Evolutionary conservation across 2,113 vertebrate species (phyloP).

Genomic region (Orcinus orca): DNA sequence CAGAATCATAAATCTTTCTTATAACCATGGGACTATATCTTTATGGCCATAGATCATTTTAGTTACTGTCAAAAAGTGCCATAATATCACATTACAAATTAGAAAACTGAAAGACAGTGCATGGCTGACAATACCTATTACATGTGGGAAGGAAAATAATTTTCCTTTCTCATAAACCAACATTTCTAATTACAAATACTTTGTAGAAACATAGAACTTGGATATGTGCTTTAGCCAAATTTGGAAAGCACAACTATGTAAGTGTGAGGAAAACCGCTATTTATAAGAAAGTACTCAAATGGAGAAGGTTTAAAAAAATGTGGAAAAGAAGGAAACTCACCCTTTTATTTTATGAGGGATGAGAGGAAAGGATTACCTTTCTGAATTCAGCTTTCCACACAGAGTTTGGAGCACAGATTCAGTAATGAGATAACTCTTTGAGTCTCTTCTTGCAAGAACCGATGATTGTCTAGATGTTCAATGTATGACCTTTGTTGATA

Average conservation of each 20-base stretch:
- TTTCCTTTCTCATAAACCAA: conserved; percentile 56
- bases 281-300: background rate
- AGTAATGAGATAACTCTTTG: background rate
- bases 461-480: background rate
- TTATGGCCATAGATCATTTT: conserved; percentile 72
- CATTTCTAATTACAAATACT: conserved; percentile 38
- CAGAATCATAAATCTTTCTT: conserved; percentile 77
- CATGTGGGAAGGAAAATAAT: conserved; percentile 50
- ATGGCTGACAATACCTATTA: conserved; percentile 55
- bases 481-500: background rate
- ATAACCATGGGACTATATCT: conserved; percentile 63
- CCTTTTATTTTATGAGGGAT: background rate
- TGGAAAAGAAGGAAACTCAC: background rate
- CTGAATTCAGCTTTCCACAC: background rate
- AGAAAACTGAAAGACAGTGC: conserved; percentile 54
- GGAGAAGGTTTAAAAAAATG: background rate
- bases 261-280: background rate
- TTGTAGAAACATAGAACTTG: conserved; percentile 45
- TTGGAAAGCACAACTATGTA: background rate
- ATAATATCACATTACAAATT: conserved; percentile 73
- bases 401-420: background rate
- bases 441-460: background rate
- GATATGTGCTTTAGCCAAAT: background rate
- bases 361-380: background rate
- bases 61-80: conserved; percentile 73